These are phyloP conservation scores for Carcharodon carcharias DNA, from an alignment of 2,797 vertebrate genomes.

Conservation along the genomic window DNA sequence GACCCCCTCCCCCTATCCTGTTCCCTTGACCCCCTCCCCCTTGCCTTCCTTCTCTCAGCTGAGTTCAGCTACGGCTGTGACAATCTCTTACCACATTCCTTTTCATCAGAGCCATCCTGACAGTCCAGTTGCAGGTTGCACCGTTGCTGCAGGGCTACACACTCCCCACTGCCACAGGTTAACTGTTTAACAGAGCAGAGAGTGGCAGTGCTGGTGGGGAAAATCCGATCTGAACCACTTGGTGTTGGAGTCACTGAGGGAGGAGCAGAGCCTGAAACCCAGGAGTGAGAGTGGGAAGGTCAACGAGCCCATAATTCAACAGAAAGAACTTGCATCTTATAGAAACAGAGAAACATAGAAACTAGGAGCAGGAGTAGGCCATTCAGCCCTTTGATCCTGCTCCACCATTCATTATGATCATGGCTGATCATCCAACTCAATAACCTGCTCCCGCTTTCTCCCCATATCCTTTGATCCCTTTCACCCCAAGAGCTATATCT, in stretches of 20 bases:
- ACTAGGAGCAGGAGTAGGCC: no score
- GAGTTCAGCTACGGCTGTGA: neutral
- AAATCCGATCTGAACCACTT: neutral
- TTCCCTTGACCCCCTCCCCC: neutral
- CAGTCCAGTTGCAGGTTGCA: conserved; percentile 74
- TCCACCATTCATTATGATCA: no score
- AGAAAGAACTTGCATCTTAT: no score
- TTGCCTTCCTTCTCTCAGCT: no score
- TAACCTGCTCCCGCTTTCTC: no score
- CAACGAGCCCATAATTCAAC: neutral
- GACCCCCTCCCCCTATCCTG: no score
- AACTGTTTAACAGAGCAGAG: conserved; percentile 71
- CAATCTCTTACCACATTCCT: conserved; percentile 63
- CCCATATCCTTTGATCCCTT: no score
- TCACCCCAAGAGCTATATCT: no score
- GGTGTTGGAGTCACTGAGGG: neutral
- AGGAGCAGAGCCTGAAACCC: neutral
- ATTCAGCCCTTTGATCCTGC: no score
- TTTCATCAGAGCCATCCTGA: conserved; percentile 73
- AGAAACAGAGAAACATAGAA: no score
- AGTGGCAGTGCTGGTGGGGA: conserved; percentile 43
- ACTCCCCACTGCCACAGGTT: conserved; percentile 69
- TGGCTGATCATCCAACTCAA: no score
- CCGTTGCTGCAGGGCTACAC: conserved; percentile 58
- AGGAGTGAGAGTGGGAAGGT: neutral